Percentiles rank a stretch among this genome's conserved stretches.
Conservation (phyloP, 2,113 vertebrate species). For the Neolamprologus kungweensis region DNA sequence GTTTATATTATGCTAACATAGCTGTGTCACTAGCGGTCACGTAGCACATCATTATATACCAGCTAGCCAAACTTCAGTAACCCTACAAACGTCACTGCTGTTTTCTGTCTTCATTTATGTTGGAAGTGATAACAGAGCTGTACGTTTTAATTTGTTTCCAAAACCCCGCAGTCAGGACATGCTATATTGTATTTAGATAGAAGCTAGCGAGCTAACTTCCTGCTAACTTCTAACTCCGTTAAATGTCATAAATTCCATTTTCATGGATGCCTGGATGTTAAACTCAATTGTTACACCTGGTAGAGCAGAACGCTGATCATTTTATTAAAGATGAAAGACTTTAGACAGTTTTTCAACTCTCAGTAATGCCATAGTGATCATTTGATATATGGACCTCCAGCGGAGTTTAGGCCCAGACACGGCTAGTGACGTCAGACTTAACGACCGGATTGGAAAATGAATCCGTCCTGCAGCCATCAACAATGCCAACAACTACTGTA, state of each 20-base stretch:
- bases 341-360: background rate
- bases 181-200: background rate
- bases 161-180: background rate
- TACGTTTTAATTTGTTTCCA: background rate
- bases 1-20: no score
- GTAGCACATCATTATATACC: no score
- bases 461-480: background rate
- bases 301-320: background rate
- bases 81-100: no score
- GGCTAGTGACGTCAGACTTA: background rate
- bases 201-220: background rate
- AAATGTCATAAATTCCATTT: background rate
- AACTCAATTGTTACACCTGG: background rate
- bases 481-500: background rate
- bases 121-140: background rate
- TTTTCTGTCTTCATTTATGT: background rate
- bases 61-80: no score
- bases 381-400: background rate
- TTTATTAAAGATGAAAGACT: background rate
- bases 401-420: background rate
- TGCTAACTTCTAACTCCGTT: background rate
- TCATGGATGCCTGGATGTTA: background rate
- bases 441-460: background rate
- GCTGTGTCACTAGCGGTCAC: no score
- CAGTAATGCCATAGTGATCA: background rate